Base-by-base conservation (phyloP, 1,140 invertebrate species). In the Aphidius gifuensis region DNA sequence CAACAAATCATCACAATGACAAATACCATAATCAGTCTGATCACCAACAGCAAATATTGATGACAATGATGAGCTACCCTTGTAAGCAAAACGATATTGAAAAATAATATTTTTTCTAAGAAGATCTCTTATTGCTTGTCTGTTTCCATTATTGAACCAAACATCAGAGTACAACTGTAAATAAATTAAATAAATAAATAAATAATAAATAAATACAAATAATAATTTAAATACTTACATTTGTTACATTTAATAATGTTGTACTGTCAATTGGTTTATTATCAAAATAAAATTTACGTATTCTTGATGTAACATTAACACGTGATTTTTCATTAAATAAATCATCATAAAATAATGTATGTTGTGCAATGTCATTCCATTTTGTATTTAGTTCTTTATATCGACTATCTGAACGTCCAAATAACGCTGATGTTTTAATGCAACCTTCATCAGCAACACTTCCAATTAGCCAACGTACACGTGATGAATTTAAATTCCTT, bases 1-100 rank as follows among this genome's bases (percentile, higher is more conserved):
- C 68, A 88, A 87, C 23, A 90, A 74, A 54, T 90, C 89, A 65
- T 91, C 89, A 3, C 87, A 87, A 71, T 90, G 88, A 50, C 85
- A 86, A 0, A 89, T 86, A 38, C 88, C 88, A 65, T 87, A 88
- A 70, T 87, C 80, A n/a, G 23, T 32, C 4, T 32, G 23, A 32
- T 74, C 68, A 5, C 74, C 69, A 60, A 85, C 87, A 1, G 87
- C 87, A 58, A 89, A 90, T 56, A 89, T 82, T 65, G 80, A 79
- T 9, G 85, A 87, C 61, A 89, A 89, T 49, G 87, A 88, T 11
- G 82, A 79, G 9, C 79, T 76, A 3, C 87, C 87, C 67, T 79
- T 80, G 66, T 90, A 87, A 0, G 82, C 72, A n/a, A 90, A 83
- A 6, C 87, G 80, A 68, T 89, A 90, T 21, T 87, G 84, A 72